These are phyloP conservation scores for Cirrhinus mrigala DNA, from an alignment of 2,797 vertebrate species.

Conservation along the genomic window DNA sequence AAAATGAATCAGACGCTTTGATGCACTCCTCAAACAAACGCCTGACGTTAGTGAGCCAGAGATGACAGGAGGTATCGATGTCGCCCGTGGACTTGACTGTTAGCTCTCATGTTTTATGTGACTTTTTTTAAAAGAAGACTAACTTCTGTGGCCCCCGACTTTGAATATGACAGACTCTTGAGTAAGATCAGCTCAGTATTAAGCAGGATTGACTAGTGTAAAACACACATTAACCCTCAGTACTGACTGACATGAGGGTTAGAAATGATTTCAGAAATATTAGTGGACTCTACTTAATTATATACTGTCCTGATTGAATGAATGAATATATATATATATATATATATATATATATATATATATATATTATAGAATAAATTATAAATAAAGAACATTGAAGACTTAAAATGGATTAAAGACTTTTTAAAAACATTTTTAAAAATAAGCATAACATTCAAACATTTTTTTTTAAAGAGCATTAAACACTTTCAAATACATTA, in stretches of 20 bases:
- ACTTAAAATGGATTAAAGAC: neutral
- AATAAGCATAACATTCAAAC: too few relatives aligned
- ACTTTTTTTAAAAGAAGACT: slow-evolving; percentile 2
- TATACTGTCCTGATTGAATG: too few relatives aligned
- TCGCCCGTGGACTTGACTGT: neutral
- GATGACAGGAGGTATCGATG: neutral
- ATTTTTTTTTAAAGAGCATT: too few relatives aligned
- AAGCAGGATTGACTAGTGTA: neutral
- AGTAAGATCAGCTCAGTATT: neutral
- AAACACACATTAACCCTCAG: neutral
- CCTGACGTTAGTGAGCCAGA: neutral
- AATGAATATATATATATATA: too few relatives aligned
- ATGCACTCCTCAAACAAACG: slow-evolving; percentile 34
- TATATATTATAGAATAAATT: too few relatives aligned
- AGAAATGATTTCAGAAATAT: too few relatives aligned
- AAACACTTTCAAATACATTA: too few relatives aligned
- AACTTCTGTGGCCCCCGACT: neutral
- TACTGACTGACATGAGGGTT: neutral
- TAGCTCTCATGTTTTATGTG: neutral
- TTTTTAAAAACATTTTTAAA: neutral
- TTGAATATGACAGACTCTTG: neutral
- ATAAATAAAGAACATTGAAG: neutral
- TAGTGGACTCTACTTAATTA: too few relatives aligned
- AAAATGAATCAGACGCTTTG: slow-evolving; percentile 32
- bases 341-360: too few relatives aligned